phyloP scores from a whole-genome alignment of 1,140 invertebrate genomes.

The Anadara kagoshimensis region DNA sequence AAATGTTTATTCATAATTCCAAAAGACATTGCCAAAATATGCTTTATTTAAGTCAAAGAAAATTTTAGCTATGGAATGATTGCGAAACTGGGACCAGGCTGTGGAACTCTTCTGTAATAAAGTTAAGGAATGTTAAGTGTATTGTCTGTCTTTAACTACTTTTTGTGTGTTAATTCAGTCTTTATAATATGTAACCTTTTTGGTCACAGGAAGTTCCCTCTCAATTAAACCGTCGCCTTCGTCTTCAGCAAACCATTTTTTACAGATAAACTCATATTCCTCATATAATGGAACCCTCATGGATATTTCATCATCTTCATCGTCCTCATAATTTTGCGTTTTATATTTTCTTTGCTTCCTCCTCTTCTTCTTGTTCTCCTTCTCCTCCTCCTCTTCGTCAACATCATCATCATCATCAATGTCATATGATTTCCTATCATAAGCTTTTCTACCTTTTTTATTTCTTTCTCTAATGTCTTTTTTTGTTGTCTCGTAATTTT shows the following conservation, averaged over 20 bases:
- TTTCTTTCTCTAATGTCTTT: not conserved
- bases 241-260: slow-evolving; percentile 68
- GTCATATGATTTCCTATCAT: slow-evolving; percentile 3
- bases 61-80: too few relatives aligned
- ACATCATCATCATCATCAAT: not conserved
- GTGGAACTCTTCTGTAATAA: too few relatives aligned
- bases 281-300: slow-evolving; percentile 55
- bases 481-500: not conserved
- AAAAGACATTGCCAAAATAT: too few relatives aligned
- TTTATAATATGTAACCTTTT: slow-evolving; percentile 46
- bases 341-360: slow-evolving; percentile 8
- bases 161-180: slow-evolving; percentile 11
- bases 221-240: slow-evolving; percentile 67
- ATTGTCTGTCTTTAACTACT: not conserved
- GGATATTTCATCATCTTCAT: slow-evolving; percentile 33
- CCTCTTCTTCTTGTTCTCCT: slow-evolving; percentile 13
- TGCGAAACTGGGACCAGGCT: too few relatives aligned
- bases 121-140: too few relatives aligned
- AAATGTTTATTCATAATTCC: too few relatives aligned
- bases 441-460: not conserved
- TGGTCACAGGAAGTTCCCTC: slow-evolving; percentile 57
- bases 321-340: slow-evolving; percentile 14
- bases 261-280: slow-evolving; percentile 60
- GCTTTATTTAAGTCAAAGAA: too few relatives aligned
- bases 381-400: slow-evolving; percentile 11